Evolutionary conservation across 2,888 invertebrate genomes (phyloP).

Genomic region (Tetragnatha montana): DNA sequence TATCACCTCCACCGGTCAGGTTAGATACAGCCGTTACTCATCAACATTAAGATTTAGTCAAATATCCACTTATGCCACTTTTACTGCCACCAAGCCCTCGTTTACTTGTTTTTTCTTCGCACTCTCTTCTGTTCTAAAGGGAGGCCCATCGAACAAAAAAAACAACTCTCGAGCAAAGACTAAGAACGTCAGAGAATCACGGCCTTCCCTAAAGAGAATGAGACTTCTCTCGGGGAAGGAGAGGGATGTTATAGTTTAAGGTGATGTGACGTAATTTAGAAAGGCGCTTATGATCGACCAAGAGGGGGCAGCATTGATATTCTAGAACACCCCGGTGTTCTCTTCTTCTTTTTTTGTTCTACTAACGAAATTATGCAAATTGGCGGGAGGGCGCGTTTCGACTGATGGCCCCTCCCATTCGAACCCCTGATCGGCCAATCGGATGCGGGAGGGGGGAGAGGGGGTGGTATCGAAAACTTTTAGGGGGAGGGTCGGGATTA

Average conservation of each 20-base stretch:
- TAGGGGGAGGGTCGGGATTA: too few species aligned
- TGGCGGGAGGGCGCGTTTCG: constrained; percentile 65
- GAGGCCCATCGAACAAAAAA: neutral
- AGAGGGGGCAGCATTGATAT: constrained; percentile 46
- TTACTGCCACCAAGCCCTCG: too few species aligned
- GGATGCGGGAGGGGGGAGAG: too few species aligned
- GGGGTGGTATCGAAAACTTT: too few species aligned
- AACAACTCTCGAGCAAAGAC: neutral
- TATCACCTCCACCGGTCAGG: too few species aligned
- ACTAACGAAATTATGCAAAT: constrained; percentile 70
- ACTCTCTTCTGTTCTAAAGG: neutral
- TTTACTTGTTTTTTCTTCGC: constrained; percentile 8
- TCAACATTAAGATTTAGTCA: too few species aligned
- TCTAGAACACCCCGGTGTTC: constrained; percentile 9
- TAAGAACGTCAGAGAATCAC: constrained; percentile 33
- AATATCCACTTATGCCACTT: too few species aligned
- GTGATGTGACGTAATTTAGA: constrained; percentile 70
- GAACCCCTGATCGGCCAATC: too few species aligned
- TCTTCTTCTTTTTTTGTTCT: constrained; percentile 24
- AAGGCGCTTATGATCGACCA: constrained; percentile 70
- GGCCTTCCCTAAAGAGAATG: constrained; percentile 36
- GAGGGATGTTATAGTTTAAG: constrained; percentile 69
- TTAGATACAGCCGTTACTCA: too few species aligned
- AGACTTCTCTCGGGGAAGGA: too few species aligned
- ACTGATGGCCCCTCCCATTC: constrained; percentile 20